phyloP scores from a whole-genome alignment of 2,113 vertebrate species.

The Pholis gunnellus region DNA sequence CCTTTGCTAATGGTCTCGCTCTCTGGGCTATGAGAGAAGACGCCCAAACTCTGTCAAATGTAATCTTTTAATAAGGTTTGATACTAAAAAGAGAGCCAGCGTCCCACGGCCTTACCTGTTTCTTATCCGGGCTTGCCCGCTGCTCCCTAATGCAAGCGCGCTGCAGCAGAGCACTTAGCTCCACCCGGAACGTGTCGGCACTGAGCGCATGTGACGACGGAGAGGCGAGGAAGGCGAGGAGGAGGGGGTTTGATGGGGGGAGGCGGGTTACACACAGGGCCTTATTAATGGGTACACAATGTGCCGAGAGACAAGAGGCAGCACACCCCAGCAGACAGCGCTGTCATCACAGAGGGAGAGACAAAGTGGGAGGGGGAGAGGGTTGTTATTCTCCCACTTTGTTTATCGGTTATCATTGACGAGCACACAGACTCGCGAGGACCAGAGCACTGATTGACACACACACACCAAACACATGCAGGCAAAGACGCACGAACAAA shows the following conservation, averaged over 20 bases:
- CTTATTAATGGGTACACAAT: constrained; percentile 69
- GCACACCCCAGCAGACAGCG: constrained; percentile 58
- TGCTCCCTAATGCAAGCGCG: constrained; percentile 1
- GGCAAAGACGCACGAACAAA: constrained; percentile 10
- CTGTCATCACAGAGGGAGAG: constrained; percentile 62
- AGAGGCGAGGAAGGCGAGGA: constrained; percentile 33
- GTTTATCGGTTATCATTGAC: constrained; percentile 48
- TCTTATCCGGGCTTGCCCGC: constrained; percentile 2
- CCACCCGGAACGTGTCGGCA: constrained; percentile 30
- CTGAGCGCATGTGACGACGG: constrained; percentile 43
- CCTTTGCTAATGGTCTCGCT: constrained; percentile 49
- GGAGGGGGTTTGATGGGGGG: background rate
- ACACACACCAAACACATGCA: background rate
- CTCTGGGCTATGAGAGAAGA: constrained; percentile 44
- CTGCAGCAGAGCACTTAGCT: constrained; percentile 47
- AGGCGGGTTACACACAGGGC: constrained; percentile 16
- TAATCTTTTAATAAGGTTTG: constrained; percentile 73
- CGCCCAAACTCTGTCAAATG: constrained; percentile 55
- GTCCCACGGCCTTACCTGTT: constrained; percentile 8
- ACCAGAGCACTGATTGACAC: constrained; percentile 16
- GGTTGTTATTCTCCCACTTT: constrained; percentile 49
- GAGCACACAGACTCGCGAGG: constrained; percentile 1
- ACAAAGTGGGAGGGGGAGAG: constrained; percentile 40
- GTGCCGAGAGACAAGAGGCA: constrained; percentile 65
- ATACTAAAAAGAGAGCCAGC: constrained; percentile 32